Percentiles rank a stretch among this genome's conserved stretches.
These are phyloP conservation scores for Eclectus roratus DNA, from an alignment of 2,113 vertebrate species.

Conservation along the genomic window DNA sequence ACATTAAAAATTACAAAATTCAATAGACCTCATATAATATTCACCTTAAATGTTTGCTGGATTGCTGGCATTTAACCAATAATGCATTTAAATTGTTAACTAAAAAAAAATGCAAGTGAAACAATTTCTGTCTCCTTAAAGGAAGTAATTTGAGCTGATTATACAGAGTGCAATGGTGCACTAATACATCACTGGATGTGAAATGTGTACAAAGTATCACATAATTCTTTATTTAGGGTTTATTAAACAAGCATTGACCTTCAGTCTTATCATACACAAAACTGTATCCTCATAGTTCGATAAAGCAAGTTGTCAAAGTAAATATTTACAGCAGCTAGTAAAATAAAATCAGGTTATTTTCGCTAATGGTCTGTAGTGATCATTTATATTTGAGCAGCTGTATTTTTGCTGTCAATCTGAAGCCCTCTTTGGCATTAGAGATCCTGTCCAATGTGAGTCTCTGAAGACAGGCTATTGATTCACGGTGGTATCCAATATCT, in stretches of 20 bases:
- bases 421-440: not conserved
- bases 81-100: not conserved
- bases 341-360: slow-evolving; percentile 54
- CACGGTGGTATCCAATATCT: not conserved
- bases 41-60: not conserved
- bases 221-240: slow-evolving; percentile 63
- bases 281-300: slow-evolving; percentile 12
- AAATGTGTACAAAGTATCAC: slow-evolving; percentile 42
- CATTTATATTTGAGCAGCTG: slow-evolving; percentile 21
- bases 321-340: slow-evolving; percentile 50
- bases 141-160: slow-evolving; percentile 14
- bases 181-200: slow-evolving; percentile 14
- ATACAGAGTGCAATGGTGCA: slow-evolving; percentile 9
- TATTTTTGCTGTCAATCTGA: not conserved
- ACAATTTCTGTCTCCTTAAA: not conserved
- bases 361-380: slow-evolving; percentile 41
- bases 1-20: not conserved
- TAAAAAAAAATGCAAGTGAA: not conserved
- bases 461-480: not conserved
- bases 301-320: slow-evolving; percentile 50
- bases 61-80: not conserved
- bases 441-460: not conserved
- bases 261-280: slow-evolving; percentile 41
- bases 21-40: not conserved
- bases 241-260: slow-evolving; percentile 56